Evolutionary conservation across 2,888 invertebrate genomes (phyloP).

Genomic region (Melieria picta): DNA sequence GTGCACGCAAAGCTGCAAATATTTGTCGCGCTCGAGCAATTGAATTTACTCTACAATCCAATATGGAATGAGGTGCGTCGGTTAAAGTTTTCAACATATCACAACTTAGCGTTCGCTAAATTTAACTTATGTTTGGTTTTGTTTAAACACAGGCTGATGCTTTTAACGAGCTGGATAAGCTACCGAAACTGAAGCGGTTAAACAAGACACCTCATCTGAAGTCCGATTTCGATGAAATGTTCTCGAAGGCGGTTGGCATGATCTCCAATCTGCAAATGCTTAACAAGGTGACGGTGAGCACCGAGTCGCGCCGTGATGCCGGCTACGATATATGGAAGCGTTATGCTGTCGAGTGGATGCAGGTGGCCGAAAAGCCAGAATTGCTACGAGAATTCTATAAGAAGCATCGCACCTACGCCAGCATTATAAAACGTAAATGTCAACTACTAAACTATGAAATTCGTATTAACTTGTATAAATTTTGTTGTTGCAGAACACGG

Average conservation of each 20-base stretch:
- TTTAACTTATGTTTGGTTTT: too few relatives aligned
- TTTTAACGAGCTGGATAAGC: conserved; percentile 84
- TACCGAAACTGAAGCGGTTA: conserved; percentile 65
- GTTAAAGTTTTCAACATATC: too few relatives aligned
- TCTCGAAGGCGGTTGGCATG: conserved; percentile 84
- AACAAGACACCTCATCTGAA: conserved; percentile 60
- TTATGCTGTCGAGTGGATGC: conserved; percentile 79
- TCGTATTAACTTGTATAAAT: background rate
- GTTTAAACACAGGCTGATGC: conserved; percentile 75
- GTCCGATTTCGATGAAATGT: conserved; percentile 73
- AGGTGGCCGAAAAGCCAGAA: conserved; percentile 68
- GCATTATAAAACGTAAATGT: conserved; percentile 79
- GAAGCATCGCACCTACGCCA: conserved; percentile 80
- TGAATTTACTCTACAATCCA: conserved; percentile 80
- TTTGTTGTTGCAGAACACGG: conserved; percentile 77
- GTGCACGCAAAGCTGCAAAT: conserved; percentile 69
- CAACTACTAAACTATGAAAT: background rate
- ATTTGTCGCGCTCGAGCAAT: conserved; percentile 76
- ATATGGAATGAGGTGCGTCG: conserved; percentile 77
- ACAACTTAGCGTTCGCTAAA: too few relatives aligned
- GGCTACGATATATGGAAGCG: conserved; percentile 92
- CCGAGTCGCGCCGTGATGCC: conserved; percentile 82
- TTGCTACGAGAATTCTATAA: conserved; percentile 70
- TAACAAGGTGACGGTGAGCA: conserved; percentile 76
- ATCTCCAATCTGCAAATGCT: conserved; percentile 78